Conservation (phyloP, 2,113 vertebrate genomes). For the Gracilinanus agilis region DNA sequence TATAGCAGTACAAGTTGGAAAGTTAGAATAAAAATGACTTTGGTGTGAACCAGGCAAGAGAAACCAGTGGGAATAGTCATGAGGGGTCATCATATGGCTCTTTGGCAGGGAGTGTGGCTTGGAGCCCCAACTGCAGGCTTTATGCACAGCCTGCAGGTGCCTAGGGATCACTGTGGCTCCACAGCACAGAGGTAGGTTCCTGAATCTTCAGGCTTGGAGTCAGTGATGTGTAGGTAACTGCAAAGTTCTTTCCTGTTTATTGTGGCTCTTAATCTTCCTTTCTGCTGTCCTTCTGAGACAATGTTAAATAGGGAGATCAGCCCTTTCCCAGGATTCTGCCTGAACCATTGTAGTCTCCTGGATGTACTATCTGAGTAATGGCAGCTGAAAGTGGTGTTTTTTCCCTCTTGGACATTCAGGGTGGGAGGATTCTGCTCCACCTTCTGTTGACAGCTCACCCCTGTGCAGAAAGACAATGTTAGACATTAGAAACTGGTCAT, state of each 20-base stretch:
- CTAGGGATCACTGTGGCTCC: background rate
- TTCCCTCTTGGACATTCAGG: constrained; percentile 56
- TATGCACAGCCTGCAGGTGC: constrained; percentile 30
- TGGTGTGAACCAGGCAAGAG: background rate
- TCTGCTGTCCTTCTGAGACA: constrained; percentile 4
- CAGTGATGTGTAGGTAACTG: constrained; percentile 31
- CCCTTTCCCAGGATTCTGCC: background rate
- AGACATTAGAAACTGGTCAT: background rate
- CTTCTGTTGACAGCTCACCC: constrained; percentile 38
- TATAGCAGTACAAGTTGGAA: background rate
- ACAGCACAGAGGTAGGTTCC: constrained; percentile 56
- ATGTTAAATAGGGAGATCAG: constrained; percentile 25
- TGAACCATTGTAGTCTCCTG: background rate
- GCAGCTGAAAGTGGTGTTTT: background rate
- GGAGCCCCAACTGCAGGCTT: background rate
- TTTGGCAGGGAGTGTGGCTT: background rate
- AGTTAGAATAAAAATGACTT: background rate
- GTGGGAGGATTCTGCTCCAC: constrained; percentile 56
- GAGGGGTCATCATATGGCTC: background rate
- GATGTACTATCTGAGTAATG: background rate
- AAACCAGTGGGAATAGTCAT: background rate
- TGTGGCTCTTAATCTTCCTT: background rate
- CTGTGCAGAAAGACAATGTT: constrained; percentile 48
- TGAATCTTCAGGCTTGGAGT: constrained; percentile 33
- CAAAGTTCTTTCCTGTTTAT: accelerated